Percentiles rank a stretch among this genome's conserved stretches.
Evolutionary conservation across 2,888 invertebrate genomes (phyloP).

Genomic region (Catocala nupta): DNA sequence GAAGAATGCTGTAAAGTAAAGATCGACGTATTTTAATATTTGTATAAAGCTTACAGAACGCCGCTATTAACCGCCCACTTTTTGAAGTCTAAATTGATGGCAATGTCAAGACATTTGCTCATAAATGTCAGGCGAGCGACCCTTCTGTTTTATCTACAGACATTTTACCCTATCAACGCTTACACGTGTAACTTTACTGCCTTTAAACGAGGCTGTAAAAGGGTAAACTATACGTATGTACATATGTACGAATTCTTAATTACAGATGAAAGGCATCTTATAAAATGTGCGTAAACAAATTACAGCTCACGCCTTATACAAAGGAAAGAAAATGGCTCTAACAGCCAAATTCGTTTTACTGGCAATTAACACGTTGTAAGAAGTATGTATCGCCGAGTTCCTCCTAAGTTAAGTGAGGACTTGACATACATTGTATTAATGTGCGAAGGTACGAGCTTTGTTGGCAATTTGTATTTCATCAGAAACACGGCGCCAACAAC

Average conservation of each 20-base stretch:
- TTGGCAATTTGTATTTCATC: not conserved
- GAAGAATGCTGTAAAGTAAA: too few species aligned
- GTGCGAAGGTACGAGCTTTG: not conserved
- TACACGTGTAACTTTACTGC: conserved; percentile 22
- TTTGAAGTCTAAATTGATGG: conserved; percentile 13
- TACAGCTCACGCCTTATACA: conserved; percentile 18
- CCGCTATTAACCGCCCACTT: not conserved
- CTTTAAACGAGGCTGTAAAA: conserved; percentile 23
- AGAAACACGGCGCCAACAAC: too few species aligned
- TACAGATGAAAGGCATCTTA: conserved; percentile 26
- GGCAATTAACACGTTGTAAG: conserved; percentile 19
- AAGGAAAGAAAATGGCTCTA: conserved; percentile 18
- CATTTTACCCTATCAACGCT: conserved; percentile 21
- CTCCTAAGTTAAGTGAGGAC: conserved; percentile 2
- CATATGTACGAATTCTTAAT: conserved; percentile 23
- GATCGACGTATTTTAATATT: not conserved
- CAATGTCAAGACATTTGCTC: conserved; percentile 21
- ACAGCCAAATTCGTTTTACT: conserved; percentile 16
- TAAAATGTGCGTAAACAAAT: conserved; percentile 22
- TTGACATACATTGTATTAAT: conserved; percentile 1
- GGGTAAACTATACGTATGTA: conserved; percentile 16
- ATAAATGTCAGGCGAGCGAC: conserved; percentile 16
- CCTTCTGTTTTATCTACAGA: conserved; percentile 24
- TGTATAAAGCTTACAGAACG: not conserved
- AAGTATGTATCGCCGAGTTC: not conserved